A percentile compares a stretch with the other conserved stretches of the same genome.
These are phyloP conservation scores for Drosophila colorata DNA, from an alignment of 2,888 invertebrate species.

Conservation along the genomic window DNA sequence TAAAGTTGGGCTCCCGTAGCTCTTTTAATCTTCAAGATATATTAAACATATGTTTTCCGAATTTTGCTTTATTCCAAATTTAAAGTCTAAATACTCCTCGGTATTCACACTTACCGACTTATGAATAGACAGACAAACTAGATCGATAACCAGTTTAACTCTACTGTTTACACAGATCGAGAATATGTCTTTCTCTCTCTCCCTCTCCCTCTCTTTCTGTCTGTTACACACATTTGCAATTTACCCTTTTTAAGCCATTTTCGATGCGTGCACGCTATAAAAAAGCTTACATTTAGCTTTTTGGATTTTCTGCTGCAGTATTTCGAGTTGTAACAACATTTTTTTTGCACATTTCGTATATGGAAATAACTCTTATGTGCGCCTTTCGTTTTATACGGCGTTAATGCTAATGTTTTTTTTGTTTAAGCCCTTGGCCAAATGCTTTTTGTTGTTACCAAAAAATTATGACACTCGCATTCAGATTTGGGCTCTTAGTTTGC, in stretches of 20 bases:
- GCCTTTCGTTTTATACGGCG: conserved; percentile 28
- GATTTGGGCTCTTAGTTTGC: conserved; percentile 33
- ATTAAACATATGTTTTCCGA: too few species aligned
- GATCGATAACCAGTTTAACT: not conserved
- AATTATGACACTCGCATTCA: conserved; percentile 51
- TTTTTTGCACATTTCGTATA: conserved; percentile 31
- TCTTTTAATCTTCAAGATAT: too few species aligned
- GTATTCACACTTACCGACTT: too few species aligned
- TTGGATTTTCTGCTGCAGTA: conserved; percentile 26
- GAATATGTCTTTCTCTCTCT: not conserved
- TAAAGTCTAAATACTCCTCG: too few species aligned
- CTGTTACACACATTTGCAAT: conserved; percentile 5
- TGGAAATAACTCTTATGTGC: conserved; percentile 39
- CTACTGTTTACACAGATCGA: not conserved
- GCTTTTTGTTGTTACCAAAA: conserved; percentile 33
- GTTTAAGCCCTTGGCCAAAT: conserved; percentile 44
- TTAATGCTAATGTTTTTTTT: conserved; percentile 49
- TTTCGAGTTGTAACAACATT: conserved; percentile 70
- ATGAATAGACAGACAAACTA: too few species aligned
- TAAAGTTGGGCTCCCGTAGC: too few species aligned
- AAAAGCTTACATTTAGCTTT: conserved; percentile 12
- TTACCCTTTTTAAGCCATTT: not conserved
- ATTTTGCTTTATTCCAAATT: too few species aligned
- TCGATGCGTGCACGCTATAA: not conserved
- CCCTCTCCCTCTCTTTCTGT: too few species aligned